These are phyloP conservation scores for Nematostella vectensis DNA, from an alignment of 92 coral and sea anemone genomes.

Conservation along the genomic window DNA sequence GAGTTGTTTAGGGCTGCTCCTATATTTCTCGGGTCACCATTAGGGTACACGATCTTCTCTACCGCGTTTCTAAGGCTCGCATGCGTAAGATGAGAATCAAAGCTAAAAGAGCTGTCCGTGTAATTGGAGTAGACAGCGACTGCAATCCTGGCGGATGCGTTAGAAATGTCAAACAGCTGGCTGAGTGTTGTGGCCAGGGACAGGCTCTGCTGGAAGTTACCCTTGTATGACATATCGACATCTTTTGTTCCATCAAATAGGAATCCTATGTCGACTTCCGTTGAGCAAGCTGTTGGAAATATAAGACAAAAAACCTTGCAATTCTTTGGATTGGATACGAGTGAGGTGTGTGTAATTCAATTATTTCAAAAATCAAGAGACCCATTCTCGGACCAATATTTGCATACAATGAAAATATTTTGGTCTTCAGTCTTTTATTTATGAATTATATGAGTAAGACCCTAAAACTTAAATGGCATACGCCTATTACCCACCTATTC, in stretches of 20 bases:
- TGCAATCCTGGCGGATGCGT: neutral
- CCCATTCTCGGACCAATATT: no score
- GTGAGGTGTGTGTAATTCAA: no score
- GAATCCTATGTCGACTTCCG: slow-evolving; percentile 1
- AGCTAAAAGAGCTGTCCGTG: neutral
- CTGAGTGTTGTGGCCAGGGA: neutral
- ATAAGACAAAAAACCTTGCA: no score
- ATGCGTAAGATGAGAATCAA: neutral
- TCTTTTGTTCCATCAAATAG: neutral
- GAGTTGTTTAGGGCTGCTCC: neutral
- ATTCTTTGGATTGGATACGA: no score
- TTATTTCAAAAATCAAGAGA: no score
- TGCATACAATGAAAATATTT: no score
- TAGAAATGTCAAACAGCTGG: neutral
- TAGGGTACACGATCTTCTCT: neutral
- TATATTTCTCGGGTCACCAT: neutral
- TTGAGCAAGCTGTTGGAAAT: neutral
- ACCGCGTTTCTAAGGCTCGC: neutral
- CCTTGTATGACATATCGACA: neutral
- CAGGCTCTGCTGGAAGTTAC: neutral
- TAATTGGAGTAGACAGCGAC: neutral
- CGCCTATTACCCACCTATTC: no score
- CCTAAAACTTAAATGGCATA: no score
- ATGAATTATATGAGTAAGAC: no score
- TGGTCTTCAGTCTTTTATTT: no score